Evolutionary conservation across 1,140 invertebrate genomes (phyloP).

Genomic region (Papilio glaucus): DNA sequence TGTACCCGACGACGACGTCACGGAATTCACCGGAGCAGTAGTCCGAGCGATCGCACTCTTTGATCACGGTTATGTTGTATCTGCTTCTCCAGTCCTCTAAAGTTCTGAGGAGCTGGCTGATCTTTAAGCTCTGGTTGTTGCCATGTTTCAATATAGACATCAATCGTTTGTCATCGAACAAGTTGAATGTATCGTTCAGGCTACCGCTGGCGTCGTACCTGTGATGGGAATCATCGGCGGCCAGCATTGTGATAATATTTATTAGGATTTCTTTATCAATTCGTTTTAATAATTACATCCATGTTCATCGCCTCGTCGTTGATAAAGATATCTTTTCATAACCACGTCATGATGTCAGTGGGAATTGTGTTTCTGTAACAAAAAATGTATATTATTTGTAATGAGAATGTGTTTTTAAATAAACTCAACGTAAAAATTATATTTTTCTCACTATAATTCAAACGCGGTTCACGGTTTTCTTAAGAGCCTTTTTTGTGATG

Average conservation of each 20-base stretch:
- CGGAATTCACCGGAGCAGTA: slow-evolving; percentile 72
- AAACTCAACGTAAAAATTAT: too few species aligned
- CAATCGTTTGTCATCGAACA: slow-evolving; percentile 63
- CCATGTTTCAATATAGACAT: slow-evolving; percentile 65
- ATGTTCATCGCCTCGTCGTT: not conserved
- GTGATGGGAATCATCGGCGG: slow-evolving; percentile 54
- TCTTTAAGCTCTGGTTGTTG: slow-evolving; percentile 60
- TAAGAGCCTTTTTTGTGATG: too few species aligned
- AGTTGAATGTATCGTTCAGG: slow-evolving; percentile 52
- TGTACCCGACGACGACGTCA: slow-evolving; percentile 71
- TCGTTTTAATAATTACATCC: slow-evolving; percentile 34
- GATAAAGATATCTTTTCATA: not conserved
- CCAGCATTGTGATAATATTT: slow-evolving; percentile 62
- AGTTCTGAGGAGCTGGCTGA: slow-evolving; percentile 61
- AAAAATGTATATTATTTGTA: too few species aligned
- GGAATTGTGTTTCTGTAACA: too few species aligned
- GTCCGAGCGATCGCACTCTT: slow-evolving; percentile 67
- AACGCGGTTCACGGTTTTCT: too few species aligned
- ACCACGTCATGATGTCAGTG: too few species aligned
- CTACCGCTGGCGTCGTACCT: slow-evolving; percentile 41
- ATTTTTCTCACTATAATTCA: too few species aligned
- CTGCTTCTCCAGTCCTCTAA: slow-evolving; percentile 64
- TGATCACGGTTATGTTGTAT: slow-evolving; percentile 69
- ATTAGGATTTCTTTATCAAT: slow-evolving; percentile 58
- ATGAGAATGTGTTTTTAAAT: too few species aligned